Evolutionary conservation across 2,797 vertebrate species (phyloP).

Genomic region (Pipistrellus pipistrellus): DNA sequence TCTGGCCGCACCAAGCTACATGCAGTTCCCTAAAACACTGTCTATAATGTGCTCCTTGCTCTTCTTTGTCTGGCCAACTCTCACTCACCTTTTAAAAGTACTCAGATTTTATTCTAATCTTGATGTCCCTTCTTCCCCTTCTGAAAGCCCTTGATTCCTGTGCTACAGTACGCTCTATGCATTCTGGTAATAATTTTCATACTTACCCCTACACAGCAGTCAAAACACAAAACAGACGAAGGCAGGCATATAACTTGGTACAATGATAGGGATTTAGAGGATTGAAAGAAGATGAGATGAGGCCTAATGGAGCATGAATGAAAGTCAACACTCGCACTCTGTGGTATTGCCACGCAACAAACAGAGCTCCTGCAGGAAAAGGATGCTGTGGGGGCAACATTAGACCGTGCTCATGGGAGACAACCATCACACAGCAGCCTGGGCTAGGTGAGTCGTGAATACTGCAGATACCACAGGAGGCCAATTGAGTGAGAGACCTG

Average conservation of each 20-base stretch:
- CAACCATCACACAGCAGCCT: neutral
- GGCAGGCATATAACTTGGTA: neutral
- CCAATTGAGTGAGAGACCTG: neutral
- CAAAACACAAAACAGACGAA: neutral
- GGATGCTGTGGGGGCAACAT: neutral
- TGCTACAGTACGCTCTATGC: neutral
- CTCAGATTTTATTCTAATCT: slow-evolving; percentile 25
- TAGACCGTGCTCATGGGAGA: neutral
- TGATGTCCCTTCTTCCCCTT: neutral
- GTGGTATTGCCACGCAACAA: fast-evolving
- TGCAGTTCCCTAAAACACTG: neutral
- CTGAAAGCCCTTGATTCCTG: neutral
- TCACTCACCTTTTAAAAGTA: neutral
- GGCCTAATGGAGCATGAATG: neutral
- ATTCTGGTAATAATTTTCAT: neutral
- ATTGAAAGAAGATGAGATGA: neutral
- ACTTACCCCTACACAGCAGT: neutral
- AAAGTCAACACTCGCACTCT: neutral
- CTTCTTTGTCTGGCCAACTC: neutral
- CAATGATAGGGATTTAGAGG: neutral
- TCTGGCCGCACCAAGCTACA: neutral
- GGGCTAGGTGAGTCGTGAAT: neutral
- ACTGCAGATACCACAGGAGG: neutral
- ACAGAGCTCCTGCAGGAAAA: neutral
- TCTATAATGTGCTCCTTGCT: neutral